phyloP scores from a whole-genome alignment of 2,113 vertebrate species.

The Diadophis punctatus region DNA sequence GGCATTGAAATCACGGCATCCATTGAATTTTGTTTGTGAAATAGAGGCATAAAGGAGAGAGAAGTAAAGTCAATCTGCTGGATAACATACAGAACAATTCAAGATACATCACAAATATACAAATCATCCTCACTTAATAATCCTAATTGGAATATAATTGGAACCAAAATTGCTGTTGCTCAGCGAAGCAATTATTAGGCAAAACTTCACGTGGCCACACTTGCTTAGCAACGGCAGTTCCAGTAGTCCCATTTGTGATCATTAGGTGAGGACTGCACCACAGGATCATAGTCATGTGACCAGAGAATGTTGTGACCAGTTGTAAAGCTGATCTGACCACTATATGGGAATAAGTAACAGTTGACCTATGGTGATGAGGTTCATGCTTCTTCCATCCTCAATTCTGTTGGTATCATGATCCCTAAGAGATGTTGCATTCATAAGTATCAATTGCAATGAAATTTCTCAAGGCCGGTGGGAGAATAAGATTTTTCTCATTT shows the following conservation, averaged over 20 bases:
- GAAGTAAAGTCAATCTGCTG: background rate
- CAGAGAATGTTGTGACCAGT: background rate
- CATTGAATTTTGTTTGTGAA: background rate
- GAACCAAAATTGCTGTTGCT: background rate
- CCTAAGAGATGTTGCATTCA: background rate
- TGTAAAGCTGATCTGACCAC: background rate
- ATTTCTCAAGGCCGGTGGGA: background rate
- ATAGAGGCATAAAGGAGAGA: background rate
- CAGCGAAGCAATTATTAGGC: background rate
- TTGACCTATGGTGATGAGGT: background rate
- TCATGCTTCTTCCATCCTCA: background rate
- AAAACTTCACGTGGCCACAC: background rate
- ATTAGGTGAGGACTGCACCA: background rate
- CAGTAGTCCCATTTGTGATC: background rate
- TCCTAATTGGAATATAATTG: background rate
- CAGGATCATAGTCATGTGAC: background rate
- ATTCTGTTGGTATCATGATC: background rate
- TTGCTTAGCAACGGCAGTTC: background rate
- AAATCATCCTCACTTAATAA: background rate
- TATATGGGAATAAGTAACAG: background rate
- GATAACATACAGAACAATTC: background rate
- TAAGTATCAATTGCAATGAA: background rate
- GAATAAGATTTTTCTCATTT: conserved; percentile 46
- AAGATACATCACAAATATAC: background rate
- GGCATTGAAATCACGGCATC: background rate